A percentile compares a stretch with the other conserved stretches of the same genome.
Evolutionary conservation across 2,888 invertebrate species (phyloP).

Genomic region (Drosophila cracens): DNA sequence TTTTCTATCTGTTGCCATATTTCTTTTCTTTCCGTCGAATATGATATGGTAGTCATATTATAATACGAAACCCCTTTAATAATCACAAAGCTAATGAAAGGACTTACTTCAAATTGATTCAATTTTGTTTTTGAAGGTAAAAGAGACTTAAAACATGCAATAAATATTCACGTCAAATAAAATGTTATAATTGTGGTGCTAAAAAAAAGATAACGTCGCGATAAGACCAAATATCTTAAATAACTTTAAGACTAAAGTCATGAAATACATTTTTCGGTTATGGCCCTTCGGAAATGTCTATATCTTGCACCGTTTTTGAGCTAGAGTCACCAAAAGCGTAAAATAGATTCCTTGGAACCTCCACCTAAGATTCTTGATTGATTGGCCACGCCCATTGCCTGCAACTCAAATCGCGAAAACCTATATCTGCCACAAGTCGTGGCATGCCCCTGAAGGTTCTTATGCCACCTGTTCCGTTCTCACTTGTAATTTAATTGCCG

Average conservation of each 20-base stretch:
- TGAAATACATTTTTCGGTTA: not conserved
- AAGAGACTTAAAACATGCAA: not conserved
- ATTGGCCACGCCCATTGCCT: not conserved
- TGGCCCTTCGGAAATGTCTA: not conserved
- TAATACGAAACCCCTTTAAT: not conserved
- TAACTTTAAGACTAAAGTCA: not conserved
- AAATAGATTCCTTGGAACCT: not conserved
- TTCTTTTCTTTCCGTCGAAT: not conserved
- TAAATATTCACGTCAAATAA: not conserved
- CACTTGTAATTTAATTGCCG: not conserved
- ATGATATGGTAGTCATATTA: not conserved
- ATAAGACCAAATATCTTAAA: not conserved
- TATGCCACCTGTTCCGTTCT: not conserved
- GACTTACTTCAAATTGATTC: not conserved
- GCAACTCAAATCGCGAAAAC: not conserved
- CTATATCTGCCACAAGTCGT: not conserved
- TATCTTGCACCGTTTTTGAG: not conserved
- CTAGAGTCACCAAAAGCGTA: not conserved
- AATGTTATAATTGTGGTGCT: not conserved
- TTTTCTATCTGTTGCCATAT: not conserved
- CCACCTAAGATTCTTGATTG: not conserved
- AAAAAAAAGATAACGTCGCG: not conserved
- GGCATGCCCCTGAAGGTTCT: not conserved
- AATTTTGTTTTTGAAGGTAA: fast-evolving
- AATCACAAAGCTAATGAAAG: not conserved